Base-by-base conservation (phyloP, 2,113 vertebrate species). In the Picathartes gymnocephalus region DNA sequence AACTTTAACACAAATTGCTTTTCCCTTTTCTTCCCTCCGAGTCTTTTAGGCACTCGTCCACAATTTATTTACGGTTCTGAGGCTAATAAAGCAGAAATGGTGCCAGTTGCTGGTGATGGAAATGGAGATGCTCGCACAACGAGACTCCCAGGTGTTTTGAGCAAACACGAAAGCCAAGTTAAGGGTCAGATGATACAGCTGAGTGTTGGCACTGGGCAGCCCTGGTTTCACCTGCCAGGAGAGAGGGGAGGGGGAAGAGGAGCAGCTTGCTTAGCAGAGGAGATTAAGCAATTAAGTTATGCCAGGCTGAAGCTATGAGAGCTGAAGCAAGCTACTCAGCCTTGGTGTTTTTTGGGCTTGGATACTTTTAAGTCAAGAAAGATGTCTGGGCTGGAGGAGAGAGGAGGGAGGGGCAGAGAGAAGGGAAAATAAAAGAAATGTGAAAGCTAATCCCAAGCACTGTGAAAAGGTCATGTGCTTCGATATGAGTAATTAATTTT, bases 401-500 rank as follows among this genome's bases (percentile, higher is more conserved):
- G n/a, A 53, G 33, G 56, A 81, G 48, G 86, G 90, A 86, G 94
- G 69, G 90, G 80, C 45, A 28, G 82, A 20, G 70, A 45, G 62
- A 56, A 54, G 22, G 58, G 50, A 79, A 85, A 88, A 78, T 31
- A 69, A 68, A 93, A 77, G 88, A 74, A 79, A 78, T 44, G 90
- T 76, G 50, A 90, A 81, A 56, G 94, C 96, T 97, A 96, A 95
- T 97, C 96, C 96, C 82, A 53, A 82, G 95, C 91, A 87, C 95
- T 47, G 88, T 97, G 97, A 96, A 98, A 98, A 98, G 98, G 98
- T 98, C 98, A 93, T 97, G 92, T 96, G 96, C 95, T 96, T 95
- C 4, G 83, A 97, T 98, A 98, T 96, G 97, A 98, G 98, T 98
- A 98, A 98, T 98, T 98, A 98, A 98, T 98, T 98, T 98, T 97